A percentile compares a stretch with the other conserved stretches of the same genome.
Conservation (phyloP, 2,797 vertebrate genomes). For the Danio jaintianensis region DNA sequence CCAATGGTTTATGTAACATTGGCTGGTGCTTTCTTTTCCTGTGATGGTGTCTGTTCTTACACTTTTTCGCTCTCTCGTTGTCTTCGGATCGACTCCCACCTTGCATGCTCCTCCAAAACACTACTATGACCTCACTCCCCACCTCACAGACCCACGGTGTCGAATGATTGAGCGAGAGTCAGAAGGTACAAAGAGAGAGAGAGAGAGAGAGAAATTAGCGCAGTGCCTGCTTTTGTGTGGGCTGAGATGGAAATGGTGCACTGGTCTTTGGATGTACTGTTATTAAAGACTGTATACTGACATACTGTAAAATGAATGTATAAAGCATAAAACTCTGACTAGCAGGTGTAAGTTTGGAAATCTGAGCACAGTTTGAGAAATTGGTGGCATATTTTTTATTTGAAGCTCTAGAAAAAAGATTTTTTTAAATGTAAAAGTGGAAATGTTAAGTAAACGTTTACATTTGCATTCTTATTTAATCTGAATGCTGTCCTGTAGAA, state of each 20-base stretch:
- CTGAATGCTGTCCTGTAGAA: no score
- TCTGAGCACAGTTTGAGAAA: no score
- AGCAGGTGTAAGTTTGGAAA: no score
- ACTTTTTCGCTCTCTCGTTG: slow-evolving; percentile 60
- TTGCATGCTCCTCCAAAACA: slow-evolving; percentile 23
- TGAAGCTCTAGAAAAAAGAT: no score
- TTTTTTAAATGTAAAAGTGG: no score
- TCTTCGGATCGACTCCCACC: slow-evolving; percentile 57
- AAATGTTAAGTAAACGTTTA: no score
- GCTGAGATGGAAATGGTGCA: slow-evolving; percentile 40
- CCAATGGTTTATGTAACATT: slow-evolving; percentile 38
- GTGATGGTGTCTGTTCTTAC: slow-evolving; percentile 56
- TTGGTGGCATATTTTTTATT: no score
- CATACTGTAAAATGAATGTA: no score
- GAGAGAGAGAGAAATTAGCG: slow-evolving; percentile 61
- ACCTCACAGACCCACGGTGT: slow-evolving; percentile 33
- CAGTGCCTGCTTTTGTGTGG: slow-evolving; percentile 69
- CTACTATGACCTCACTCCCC: slow-evolving; percentile 63
- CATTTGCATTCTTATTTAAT: no score
- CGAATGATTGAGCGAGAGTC: slow-evolving; percentile 12
- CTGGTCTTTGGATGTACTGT: slow-evolving; percentile 62
- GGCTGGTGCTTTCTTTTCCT: slow-evolving; percentile 18
- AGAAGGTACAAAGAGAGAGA: slow-evolving; percentile 29
- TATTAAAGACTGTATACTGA: slow-evolving; percentile 32
- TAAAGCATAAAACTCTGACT: no score